These are phyloP conservation scores for Apistogramma diplotaenia DNA, from an alignment of 2,113 vertebrate genomes.

Conservation along the genomic window DNA sequence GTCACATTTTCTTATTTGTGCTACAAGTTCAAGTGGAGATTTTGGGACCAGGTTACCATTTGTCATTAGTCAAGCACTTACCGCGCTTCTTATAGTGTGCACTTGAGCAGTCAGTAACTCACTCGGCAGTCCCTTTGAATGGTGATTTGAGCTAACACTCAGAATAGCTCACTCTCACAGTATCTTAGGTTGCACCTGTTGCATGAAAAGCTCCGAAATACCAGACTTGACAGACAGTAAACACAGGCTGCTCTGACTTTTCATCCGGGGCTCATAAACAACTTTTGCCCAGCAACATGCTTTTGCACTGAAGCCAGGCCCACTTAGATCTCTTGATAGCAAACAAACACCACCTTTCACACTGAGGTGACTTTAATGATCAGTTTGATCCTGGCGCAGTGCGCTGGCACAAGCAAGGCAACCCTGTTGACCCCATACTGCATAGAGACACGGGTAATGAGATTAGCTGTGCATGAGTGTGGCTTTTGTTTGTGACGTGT, in stretches of 20 bases:
- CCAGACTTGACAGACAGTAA: constrained; percentile 46
- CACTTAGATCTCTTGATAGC: constrained; percentile 11
- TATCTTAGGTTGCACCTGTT: constrained; percentile 59
- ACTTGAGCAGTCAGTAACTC: constrained; percentile 29
- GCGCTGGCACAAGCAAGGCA: constrained; percentile 17
- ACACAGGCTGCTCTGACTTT: constrained; percentile 26
- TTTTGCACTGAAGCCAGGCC: not conserved
- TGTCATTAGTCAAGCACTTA: not conserved
- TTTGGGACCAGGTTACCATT: not conserved
- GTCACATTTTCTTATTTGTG: not conserved
- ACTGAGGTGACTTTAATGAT: constrained; percentile 35
- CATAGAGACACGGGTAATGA: constrained; percentile 71
- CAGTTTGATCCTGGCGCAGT: constrained; percentile 16
- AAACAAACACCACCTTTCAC: not conserved
- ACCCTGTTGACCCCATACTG: constrained; percentile 61
- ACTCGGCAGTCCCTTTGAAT: constrained; percentile 36
- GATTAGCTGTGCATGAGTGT: constrained; percentile 67
- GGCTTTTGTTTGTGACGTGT: constrained; percentile 63
- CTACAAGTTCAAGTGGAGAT: not conserved
- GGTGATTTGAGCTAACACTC: constrained; percentile 37
- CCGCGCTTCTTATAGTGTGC: not conserved
- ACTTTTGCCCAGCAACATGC: constrained; percentile 41
- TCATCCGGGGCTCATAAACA: constrained; percentile 7
- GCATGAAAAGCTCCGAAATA: constrained; percentile 20
- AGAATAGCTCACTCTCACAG: constrained; percentile 43